A percentile compares a stretch with the other conserved stretches of the same genome.
These are phyloP conservation scores for Polyommatus icarus DNA, from an alignment of 2,888 invertebrate species.

Conservation along the genomic window DNA sequence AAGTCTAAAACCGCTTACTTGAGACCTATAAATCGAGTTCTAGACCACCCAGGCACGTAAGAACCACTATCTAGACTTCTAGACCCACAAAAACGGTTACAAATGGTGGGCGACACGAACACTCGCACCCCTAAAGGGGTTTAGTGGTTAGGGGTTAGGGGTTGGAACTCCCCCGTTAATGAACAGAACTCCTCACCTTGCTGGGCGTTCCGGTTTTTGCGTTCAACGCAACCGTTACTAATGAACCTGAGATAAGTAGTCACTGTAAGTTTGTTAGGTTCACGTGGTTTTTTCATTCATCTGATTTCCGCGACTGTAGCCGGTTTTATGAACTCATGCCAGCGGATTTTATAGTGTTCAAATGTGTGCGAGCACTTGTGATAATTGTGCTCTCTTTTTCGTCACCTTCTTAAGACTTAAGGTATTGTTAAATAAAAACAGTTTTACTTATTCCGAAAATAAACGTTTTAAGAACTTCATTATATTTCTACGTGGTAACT, in stretches of 20 bases:
- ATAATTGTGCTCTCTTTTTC: too few relatives aligned
- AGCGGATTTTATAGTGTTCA: too few relatives aligned
- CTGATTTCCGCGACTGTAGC: too few relatives aligned
- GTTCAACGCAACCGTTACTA: not conserved
- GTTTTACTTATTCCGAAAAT: too few relatives aligned
- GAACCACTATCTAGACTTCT: slow-evolving; percentile 1
- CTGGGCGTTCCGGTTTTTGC: slow-evolving; percentile 21
- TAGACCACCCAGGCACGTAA: slow-evolving; percentile 4
- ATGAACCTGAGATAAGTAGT: not conserved
- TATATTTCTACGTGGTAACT: too few relatives aligned
- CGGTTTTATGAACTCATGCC: too few relatives aligned
- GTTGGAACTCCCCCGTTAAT: slow-evolving; percentile 3
- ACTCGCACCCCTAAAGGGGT: slow-evolving; percentile 7
- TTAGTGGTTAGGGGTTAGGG: not conserved
- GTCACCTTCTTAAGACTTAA: too few relatives aligned
- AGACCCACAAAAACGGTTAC: slow-evolving; percentile 22
- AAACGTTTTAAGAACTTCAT: too few relatives aligned
- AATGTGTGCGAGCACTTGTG: too few relatives aligned
- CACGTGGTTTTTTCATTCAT: not conserved
- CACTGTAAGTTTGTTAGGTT: not conserved
- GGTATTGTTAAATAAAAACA: too few relatives aligned
- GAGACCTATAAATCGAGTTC: slow-evolving; percentile 21
- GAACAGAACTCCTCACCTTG: slow-evolving; percentile 30
- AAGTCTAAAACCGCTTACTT: not conserved
- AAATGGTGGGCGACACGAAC: slow-evolving; percentile 26